These are phyloP conservation scores for Argyrosomus regius DNA, from an alignment of 2,797 vertebrate species.

Conservation along the genomic window DNA sequence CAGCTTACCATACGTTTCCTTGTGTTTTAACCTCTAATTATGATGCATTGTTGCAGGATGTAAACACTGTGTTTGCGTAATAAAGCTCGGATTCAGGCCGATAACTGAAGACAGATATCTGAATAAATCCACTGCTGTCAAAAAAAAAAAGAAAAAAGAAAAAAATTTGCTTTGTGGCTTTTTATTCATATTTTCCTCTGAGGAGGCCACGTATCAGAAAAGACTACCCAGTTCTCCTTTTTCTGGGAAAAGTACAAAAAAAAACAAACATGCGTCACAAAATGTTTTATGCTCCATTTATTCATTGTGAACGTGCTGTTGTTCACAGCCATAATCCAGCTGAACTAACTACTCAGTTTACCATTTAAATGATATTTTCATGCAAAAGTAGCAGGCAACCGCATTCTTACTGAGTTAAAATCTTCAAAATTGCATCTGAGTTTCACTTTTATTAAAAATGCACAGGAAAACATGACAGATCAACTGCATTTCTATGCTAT, in stretches of 20 bases:
- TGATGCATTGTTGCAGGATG: constrained; percentile 8
- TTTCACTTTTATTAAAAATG: not conserved
- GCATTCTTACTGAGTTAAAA: not conserved
- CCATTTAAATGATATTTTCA: not conserved
- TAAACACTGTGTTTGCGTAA: not conserved
- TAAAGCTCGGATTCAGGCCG: not conserved
- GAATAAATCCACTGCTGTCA: constrained; percentile 1
- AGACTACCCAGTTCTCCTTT: constrained; percentile 10
- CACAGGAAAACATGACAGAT: not conserved
- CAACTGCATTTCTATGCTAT: not conserved
- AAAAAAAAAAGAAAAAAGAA: no score
- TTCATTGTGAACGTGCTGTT: not conserved
- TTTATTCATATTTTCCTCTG: constrained; percentile 35
- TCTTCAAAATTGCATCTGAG: not conserved
- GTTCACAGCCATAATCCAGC: not conserved
- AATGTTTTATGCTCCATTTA: constrained; percentile 36
- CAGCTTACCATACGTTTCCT: constrained; percentile 9
- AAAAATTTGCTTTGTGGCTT: not conserved
- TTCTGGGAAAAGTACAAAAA: constrained; percentile 6
- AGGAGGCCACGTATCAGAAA: constrained; percentile 14
- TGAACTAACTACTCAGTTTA: not conserved
- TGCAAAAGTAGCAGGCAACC: not conserved
- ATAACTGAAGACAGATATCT: constrained; percentile 16
- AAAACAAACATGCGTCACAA: constrained; percentile 1
- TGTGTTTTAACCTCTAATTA: constrained; percentile 34